Evolutionary conservation across 1,140 invertebrate species (phyloP).

Genomic region (Drosophila mayri): DNA sequence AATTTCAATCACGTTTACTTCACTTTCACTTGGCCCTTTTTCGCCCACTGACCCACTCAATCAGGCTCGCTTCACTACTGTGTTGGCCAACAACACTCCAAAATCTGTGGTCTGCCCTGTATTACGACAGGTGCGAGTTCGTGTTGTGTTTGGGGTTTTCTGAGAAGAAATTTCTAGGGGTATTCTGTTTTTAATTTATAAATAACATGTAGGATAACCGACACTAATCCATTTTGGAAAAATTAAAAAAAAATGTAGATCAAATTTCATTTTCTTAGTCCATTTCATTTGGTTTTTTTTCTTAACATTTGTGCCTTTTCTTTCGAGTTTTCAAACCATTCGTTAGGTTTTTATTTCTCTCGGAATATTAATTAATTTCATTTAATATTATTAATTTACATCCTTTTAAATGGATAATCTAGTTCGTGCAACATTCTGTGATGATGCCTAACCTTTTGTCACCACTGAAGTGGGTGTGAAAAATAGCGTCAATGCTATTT

Average conservation of each 20-base stretch:
- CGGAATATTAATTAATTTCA: background rate
- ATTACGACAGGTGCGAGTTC: slow-evolving; percentile 4
- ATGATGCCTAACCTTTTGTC: slow-evolving; percentile 23
- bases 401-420: background rate
- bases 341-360: background rate
- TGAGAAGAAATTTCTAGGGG: background rate
- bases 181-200: background rate
- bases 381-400: background rate
- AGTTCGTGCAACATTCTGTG: background rate
- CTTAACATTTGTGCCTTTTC: background rate
- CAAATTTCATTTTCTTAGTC: no score
- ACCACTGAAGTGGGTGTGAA: slow-evolving; percentile 27
- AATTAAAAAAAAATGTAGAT: no score
- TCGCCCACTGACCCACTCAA: slow-evolving; percentile 48
- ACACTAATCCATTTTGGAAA: no score
- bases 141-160: background rate
- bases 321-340: background rate
- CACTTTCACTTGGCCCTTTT: slow-evolving; percentile 61
- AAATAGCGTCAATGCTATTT: background rate
- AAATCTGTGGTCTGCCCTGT: background rate
- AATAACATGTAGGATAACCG: background rate
- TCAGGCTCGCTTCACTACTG: slow-evolving; percentile 18
- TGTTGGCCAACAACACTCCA: slow-evolving; percentile 15
- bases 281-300: background rate
- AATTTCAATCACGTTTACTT: slow-evolving; percentile 79